Base-by-base conservation (phyloP, 2,888 invertebrate genomes). In the Brenthis daphne region DNA sequence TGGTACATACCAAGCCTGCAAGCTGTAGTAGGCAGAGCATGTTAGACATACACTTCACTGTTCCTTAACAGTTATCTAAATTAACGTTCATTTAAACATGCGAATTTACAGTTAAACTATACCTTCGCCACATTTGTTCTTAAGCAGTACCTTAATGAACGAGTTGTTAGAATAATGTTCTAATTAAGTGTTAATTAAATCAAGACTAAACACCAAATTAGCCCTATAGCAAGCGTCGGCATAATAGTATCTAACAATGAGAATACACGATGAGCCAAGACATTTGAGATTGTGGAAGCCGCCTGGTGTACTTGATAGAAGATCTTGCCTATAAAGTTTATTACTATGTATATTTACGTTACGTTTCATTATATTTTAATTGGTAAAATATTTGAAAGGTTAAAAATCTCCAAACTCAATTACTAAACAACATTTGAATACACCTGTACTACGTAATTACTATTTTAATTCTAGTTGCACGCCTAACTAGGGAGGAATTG, bases 371-470 rank as follows among this genome's bases (percentile, higher is more conserved):
- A 16, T 12, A n/a, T 60, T 24, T 29, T 58, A 60, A 60, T 60
- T 50, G 16, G 48, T 12, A 29, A 50, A n/a, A 33, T 63, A 54
- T 53, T 54, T 37, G 53, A 37, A 54, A 54, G 43, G 37, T 16
- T 33, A 63, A 63, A 53, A 63, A 56, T n/a, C 56, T 50, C 11
- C 12, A 67, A 50, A 50, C 50, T 67, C 56, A 56, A 48, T 56
- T 50, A 61, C 55, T 56, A 33, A 43, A 65, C 51, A 65, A 63
- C 67, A 50, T 67, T 75, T 71, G 65, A 69, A 64, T 66, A 69
- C 76, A 75, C 73, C 75, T 75, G 76, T 65, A 73, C 71, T 70
- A 55, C 65, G 72, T 70, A 71, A 75, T 73, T 75, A 72, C 75
- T 71, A 72, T 71, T 72, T 68, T 69, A 71, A 71, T 71, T 69